Conservation (phyloP, 2,888 invertebrate genomes). For the Drosophila austrosaltans region DNA sequence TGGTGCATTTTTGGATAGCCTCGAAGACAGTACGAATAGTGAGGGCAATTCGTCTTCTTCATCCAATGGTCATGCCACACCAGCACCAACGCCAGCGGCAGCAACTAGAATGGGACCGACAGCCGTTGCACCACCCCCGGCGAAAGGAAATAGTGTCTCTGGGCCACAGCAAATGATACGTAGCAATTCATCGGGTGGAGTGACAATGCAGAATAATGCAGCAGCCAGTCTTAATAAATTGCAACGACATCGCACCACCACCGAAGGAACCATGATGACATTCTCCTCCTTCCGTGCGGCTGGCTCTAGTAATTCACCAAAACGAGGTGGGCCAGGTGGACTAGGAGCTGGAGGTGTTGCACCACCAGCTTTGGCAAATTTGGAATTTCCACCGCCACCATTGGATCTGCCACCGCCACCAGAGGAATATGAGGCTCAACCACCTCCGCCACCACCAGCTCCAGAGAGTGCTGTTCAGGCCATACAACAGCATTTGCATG, state of each 20-base stretch:
- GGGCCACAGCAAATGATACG: slow-evolving; percentile 90
- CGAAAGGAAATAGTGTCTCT: neutral
- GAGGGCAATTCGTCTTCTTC: slow-evolving; percentile 33
- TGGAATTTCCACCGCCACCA: slow-evolving; percentile 95
- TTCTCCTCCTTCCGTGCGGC: slow-evolving; percentile 85
- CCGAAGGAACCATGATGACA: slow-evolving; percentile 84
- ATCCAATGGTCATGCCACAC: slow-evolving; percentile 54
- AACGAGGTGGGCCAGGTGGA: slow-evolving; percentile 84
- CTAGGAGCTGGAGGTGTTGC: slow-evolving; percentile 82
- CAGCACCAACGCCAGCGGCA: slow-evolving; percentile 26
- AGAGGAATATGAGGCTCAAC: slow-evolving; percentile 85
- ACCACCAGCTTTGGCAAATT: slow-evolving; percentile 90
- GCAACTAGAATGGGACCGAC: slow-evolving; percentile 29
- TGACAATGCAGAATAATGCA: slow-evolving; percentile 87
- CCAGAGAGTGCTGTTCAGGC: slow-evolving; percentile 65
- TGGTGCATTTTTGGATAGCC: slow-evolving; percentile 97
- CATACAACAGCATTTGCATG: slow-evolving; percentile 65
- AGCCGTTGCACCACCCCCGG: slow-evolving; percentile 38
- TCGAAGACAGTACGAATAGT: slow-evolving; percentile 88
- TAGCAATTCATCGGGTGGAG: slow-evolving; percentile 94
- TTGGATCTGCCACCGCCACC: slow-evolving; percentile 91
- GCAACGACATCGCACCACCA: slow-evolving; percentile 85
- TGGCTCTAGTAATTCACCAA: slow-evolving; percentile 89
- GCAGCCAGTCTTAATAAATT: slow-evolving; percentile 86
- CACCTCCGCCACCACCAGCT: slow-evolving; percentile 75